These are phyloP conservation scores for Lichenostomus cassidix DNA, from an alignment of 2,113 vertebrate species.

Conservation along the genomic window DNA sequence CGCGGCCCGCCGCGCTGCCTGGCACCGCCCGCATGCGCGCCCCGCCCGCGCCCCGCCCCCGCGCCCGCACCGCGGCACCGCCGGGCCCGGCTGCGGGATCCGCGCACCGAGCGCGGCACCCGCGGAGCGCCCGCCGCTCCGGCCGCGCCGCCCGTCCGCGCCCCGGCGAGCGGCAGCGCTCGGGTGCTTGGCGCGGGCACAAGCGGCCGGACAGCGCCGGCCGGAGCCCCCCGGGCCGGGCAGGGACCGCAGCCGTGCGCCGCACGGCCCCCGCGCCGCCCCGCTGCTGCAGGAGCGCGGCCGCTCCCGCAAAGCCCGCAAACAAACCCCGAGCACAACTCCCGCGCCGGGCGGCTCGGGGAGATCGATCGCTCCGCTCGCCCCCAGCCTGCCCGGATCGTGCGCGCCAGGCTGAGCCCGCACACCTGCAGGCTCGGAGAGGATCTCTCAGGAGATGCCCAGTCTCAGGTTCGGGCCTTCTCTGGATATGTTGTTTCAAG, in stretches of 20 bases:
- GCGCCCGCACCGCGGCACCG: too few relatives aligned
- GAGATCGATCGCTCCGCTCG: accelerated
- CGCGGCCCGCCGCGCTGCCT: too few relatives aligned
- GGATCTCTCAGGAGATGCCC: neutral
- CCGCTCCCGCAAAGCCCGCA: neutral
- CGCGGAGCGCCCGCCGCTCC: too few relatives aligned
- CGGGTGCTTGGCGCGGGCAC: too few relatives aligned
- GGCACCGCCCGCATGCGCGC: too few relatives aligned
- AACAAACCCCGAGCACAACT: accelerated
- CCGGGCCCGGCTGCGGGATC: too few relatives aligned
- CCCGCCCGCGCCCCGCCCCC: too few relatives aligned
- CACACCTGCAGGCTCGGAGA: neutral
- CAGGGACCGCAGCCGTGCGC: neutral
- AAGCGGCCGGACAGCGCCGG: neutral
- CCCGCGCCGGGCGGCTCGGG: accelerated
- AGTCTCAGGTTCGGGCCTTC: neutral
- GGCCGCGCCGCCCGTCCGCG: too few relatives aligned
- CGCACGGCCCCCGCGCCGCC: accelerated
- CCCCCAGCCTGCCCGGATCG: accelerated
- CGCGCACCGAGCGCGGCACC: too few relatives aligned
- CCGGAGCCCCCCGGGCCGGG: neutral
- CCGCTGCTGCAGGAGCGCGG: neutral
- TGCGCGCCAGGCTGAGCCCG: neutral
- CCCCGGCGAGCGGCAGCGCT: too few relatives aligned
- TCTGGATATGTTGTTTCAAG: neutral